phyloP scores from a whole-genome alignment of 2,888 invertebrate genomes.

The Octodonta nipae region DNA sequence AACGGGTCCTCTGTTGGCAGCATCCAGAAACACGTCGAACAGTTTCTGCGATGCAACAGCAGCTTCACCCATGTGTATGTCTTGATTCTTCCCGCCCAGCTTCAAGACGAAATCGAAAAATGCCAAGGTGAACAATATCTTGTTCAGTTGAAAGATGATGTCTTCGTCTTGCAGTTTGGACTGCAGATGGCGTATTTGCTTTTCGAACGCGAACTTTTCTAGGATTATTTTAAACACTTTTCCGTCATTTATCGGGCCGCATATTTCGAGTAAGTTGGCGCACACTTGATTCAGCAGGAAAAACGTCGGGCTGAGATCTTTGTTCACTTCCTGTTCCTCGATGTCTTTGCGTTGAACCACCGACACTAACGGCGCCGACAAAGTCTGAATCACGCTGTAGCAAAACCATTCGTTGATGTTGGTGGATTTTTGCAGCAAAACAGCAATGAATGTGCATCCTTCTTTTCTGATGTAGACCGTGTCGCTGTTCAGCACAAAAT shows the following conservation, averaged over 20 bases:
- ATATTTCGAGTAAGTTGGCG: slow-evolving; percentile 23
- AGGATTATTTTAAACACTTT: slow-evolving; percentile 7
- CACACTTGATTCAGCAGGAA: slow-evolving; percentile 43
- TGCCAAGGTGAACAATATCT: slow-evolving; percentile 25
- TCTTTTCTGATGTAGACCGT: slow-evolving; percentile 60
- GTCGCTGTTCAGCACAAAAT: slow-evolving; percentile 48
- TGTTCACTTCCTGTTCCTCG: slow-evolving; percentile 33
- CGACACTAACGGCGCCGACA: slow-evolving; percentile 46
- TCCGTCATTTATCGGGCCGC: background rate
- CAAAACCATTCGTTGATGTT: slow-evolving; percentile 41
- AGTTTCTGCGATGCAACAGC: slow-evolving; percentile 2
- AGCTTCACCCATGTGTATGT: background rate
- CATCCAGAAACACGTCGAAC: slow-evolving; percentile 6
- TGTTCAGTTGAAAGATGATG: slow-evolving; percentile 37
- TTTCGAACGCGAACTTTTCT: slow-evolving; percentile 25
- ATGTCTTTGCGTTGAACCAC: slow-evolving; percentile 18
- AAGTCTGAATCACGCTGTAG: slow-evolving; percentile 41
- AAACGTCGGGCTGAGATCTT: slow-evolving; percentile 43
- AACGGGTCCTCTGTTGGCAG: slow-evolving; percentile 18
- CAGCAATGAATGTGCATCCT: slow-evolving; percentile 49
- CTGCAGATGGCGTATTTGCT: slow-evolving; percentile 30
- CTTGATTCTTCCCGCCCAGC: background rate
- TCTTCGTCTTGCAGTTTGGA: slow-evolving; percentile 30
- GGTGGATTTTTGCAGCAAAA: slow-evolving; percentile 44
- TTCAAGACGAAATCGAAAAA: slow-evolving; percentile 11